These are phyloP conservation scores for Oithona nana DNA, from an alignment of 2,888 invertebrate genomes.

Conservation along the genomic window DNA sequence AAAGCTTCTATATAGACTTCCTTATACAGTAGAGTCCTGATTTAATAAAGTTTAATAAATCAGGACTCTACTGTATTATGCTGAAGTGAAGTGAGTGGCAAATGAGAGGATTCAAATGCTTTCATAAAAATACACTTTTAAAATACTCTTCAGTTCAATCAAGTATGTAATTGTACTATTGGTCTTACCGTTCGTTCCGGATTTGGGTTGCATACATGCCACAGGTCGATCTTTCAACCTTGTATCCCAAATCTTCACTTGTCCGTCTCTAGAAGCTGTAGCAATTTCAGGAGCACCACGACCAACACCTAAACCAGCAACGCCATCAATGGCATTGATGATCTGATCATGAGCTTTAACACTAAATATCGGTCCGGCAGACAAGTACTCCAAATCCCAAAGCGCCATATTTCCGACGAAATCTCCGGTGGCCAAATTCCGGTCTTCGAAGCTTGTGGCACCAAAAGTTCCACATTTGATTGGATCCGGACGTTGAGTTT, in stretches of 20 bases:
- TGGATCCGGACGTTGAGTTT: slow-evolving; percentile 56
- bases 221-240: slow-evolving; percentile 73
- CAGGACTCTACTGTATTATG: no score
- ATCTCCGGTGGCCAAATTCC: slow-evolving; percentile 73
- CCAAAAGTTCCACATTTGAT: slow-evolving; percentile 80
- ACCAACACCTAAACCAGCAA: slow-evolving; percentile 58
- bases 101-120: no score
- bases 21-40: no score
- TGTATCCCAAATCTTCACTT: slow-evolving; percentile 87
- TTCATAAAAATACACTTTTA: no score
- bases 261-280: slow-evolving; percentile 81
- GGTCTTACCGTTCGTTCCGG: no score
- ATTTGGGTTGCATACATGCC: slow-evolving; percentile 60
- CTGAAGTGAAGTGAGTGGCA: no score
- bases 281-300: slow-evolving; percentile 88
- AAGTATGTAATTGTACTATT: no score
- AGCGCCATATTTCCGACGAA: slow-evolving; percentile 35
- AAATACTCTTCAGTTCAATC: no score
- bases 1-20: no score
- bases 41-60: no score
- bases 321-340: slow-evolving; percentile 75
- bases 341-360: slow-evolving; percentile 60
- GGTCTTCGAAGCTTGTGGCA: slow-evolving; percentile 56
- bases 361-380: slow-evolving; percentile 51
- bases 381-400: slow-evolving; percentile 51